phyloP scores from a whole-genome alignment of 2,113 vertebrate species.

The Labeo catla region DNA sequence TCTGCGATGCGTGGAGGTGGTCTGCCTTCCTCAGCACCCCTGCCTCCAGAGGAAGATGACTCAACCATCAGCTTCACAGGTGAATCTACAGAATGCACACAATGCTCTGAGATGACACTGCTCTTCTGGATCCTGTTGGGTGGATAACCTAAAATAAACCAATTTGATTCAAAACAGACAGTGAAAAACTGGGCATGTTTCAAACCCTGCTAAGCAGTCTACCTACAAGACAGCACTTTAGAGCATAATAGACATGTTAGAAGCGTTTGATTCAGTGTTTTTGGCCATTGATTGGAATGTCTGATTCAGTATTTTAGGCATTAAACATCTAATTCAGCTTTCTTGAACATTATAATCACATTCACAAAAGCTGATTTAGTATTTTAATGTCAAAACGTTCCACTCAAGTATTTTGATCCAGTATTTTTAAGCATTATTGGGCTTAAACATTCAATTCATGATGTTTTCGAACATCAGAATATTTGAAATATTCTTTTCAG shows the following conservation, averaged over 20 bases:
- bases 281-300: background rate
- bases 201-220: background rate
- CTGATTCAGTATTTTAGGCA: background rate
- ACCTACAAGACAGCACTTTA: background rate
- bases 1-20: conserved; percentile 49
- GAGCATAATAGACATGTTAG: background rate
- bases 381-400: background rate
- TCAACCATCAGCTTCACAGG: conserved; percentile 56
- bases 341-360: background rate
- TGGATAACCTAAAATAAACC: conserved; percentile 10
- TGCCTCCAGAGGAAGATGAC: conserved; percentile 43
- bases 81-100: conserved; percentile 36
- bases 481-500: background rate
- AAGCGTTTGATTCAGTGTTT: background rate
- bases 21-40: conserved; percentile 54
- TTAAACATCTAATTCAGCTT: background rate
- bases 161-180: background rate
- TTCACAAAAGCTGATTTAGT: background rate
- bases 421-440: background rate
- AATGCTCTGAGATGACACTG: conserved; percentile 14
- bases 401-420: background rate
- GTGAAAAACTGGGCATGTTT: background rate
- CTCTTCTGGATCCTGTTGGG: background rate
- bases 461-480: background rate
- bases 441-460: background rate